Evolutionary conservation across 2,113 vertebrate genomes (phyloP).

Genomic region (Oxygymnocypris stewartii): DNA sequence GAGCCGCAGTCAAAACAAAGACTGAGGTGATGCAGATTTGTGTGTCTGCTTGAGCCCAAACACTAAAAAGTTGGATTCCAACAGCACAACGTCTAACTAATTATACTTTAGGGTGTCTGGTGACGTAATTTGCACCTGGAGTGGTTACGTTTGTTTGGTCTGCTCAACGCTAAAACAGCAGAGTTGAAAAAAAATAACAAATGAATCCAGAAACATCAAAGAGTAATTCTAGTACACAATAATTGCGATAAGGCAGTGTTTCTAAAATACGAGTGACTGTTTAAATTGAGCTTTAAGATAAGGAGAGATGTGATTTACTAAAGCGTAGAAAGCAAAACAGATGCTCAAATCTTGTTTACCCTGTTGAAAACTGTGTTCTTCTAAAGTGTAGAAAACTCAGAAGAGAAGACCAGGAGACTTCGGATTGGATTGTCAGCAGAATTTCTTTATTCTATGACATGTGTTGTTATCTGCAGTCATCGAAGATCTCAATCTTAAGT

Average conservation of each 20-base stretch:
- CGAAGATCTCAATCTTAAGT: too few relatives aligned
- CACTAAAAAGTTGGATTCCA: background rate
- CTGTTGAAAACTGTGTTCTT: too few relatives aligned
- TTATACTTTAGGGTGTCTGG: background rate
- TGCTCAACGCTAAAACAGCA: background rate
- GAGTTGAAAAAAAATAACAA: background rate
- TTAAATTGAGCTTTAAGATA: slow-evolving; percentile 3
- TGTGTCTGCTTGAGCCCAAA: background rate
- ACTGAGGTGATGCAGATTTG: slow-evolving; percentile 36
- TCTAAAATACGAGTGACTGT: background rate
- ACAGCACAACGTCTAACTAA: background rate
- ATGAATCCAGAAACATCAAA: slow-evolving; percentile 5
- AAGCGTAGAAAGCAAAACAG: background rate
- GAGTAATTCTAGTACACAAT: background rate
- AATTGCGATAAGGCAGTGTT: slow-evolving; percentile 6
- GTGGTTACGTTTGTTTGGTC: slow-evolving; percentile 13
- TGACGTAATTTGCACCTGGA: slow-evolving; percentile 26
- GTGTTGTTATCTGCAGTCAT: too few relatives aligned
- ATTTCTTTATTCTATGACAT: too few relatives aligned
- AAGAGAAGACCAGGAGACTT: too few relatives aligned
- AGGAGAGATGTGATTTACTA: slow-evolving; percentile 3
- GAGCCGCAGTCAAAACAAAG: slow-evolving; percentile 37
- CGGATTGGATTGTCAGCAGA: too few relatives aligned
- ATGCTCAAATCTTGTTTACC: background rate
- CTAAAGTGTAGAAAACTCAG: too few relatives aligned